Conservation (phyloP, 2,113 vertebrate genomes). For the Cromileptes altivelis region DNA sequence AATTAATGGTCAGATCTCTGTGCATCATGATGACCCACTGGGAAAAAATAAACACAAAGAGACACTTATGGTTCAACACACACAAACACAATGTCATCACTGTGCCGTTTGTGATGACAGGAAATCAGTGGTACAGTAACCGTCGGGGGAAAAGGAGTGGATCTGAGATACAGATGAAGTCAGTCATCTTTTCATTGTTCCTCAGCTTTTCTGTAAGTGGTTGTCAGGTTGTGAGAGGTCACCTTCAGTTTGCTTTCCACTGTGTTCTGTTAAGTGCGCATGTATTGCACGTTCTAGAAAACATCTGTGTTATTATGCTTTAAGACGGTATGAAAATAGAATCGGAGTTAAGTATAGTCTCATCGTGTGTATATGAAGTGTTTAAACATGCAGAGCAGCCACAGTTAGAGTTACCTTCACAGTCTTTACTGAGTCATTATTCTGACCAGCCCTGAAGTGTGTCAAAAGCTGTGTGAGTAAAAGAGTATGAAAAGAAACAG, state of each 20-base stretch:
- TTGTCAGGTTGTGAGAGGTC: no score
- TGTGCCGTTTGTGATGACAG: no score
- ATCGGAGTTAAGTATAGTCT: background rate
- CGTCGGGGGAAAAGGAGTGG: no score
- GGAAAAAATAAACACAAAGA: no score
- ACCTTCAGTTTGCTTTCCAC: no score
- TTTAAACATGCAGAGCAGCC: background rate
- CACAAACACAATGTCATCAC: no score
- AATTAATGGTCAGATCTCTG: no score
- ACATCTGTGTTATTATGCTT: constrained; percentile 6
- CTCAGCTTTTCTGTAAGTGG: background rate
- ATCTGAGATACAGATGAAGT: no score
- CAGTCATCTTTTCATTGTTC: background rate
- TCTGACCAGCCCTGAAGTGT: background rate
- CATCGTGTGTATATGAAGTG: background rate
- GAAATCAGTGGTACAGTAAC: no score
- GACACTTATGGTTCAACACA: no score
- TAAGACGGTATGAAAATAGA: background rate
- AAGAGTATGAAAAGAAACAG: constrained; percentile 1
- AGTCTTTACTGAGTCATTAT: background rate
- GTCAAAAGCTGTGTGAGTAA: background rate
- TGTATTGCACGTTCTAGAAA: no score
- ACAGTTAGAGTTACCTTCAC: background rate
- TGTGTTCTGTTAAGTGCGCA: background rate
- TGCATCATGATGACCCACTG: no score